phyloP scores from a whole-genome alignment of 2,113 vertebrate genomes.

The Cyprinodon brontotheroides region DNA sequence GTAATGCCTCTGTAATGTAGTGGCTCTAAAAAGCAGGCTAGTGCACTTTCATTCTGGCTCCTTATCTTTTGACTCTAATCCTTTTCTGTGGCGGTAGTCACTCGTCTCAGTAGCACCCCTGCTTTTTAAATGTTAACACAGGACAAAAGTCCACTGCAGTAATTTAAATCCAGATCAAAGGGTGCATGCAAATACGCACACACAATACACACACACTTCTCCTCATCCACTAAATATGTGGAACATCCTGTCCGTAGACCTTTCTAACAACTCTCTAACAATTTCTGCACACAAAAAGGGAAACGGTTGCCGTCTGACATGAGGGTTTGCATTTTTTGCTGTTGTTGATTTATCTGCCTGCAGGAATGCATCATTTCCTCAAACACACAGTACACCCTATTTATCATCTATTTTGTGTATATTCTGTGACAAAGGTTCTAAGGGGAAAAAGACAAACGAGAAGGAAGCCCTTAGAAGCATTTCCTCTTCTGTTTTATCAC shows the following conservation, averaged over 20 bases:
- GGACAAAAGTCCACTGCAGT: conserved; percentile 8
- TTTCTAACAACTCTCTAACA: conserved; percentile 71
- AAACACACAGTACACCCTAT: conserved; percentile 39
- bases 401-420: background rate
- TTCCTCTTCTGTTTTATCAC: conserved; percentile 65
- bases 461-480: conserved; percentile 54
- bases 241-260: conserved; percentile 61
- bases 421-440: conserved; percentile 14
- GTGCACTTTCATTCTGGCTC: conserved; percentile 35
- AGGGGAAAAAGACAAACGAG: conserved; percentile 51
- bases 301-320: conserved; percentile 63
- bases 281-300: conserved; percentile 59
- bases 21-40: conserved; percentile 23
- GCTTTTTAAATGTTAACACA: background rate
- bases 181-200: conserved; percentile 9
- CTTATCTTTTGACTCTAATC: conserved; percentile 57
- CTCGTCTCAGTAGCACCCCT: conserved; percentile 14
- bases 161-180: conserved; percentile 40
- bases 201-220: conserved; percentile 48
- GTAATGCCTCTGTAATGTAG: conserved; percentile 49
- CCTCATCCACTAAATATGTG: conserved; percentile 13
- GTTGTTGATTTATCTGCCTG: conserved; percentile 64
- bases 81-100: conserved; percentile 42
- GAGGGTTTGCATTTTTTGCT: conserved; percentile 53
- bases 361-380: conserved; percentile 60